Percentiles rank a stretch among this genome's conserved stretches.
Conservation (phyloP, 2,888 invertebrate genomes). For the Mactromeris polynyma region DNA sequence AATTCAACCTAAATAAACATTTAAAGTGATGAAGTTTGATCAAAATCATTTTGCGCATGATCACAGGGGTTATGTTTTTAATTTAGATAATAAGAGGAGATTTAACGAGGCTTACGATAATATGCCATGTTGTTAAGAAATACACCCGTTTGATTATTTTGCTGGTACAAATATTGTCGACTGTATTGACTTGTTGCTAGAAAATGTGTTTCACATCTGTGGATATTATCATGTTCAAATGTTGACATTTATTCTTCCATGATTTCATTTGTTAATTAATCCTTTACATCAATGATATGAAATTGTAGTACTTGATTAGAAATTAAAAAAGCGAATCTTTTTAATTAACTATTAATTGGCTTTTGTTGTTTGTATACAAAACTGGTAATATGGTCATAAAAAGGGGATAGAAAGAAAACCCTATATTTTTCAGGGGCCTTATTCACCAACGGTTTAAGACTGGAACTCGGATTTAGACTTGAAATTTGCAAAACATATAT, state of each 20-base stretch:
- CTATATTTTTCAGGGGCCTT: no score
- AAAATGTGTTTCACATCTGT: background rate
- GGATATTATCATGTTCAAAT: constrained; percentile 17
- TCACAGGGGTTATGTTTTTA: background rate
- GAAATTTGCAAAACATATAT: no score
- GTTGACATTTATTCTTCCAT: constrained; percentile 29
- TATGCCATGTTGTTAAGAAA: background rate
- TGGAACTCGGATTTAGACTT: no score
- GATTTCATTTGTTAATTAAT: constrained; percentile 47
- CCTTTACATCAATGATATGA: constrained; percentile 40
- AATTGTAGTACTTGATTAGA: constrained; percentile 46
- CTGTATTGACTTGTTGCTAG: background rate
- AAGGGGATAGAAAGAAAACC: no score
- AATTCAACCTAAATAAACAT: no score
- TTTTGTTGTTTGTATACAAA: constrained; percentile 6
- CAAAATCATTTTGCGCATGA: background rate
- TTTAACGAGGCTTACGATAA: no score
- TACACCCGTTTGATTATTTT: background rate
- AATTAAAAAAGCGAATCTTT: constrained; percentile 49
- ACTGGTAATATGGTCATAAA: background rate
- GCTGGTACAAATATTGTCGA: background rate
- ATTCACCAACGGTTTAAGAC: no score
- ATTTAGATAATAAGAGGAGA: no score
- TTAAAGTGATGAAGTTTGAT: background rate
- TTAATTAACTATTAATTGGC: constrained; percentile 30